Evolutionary conservation across 2,113 vertebrate genomes (phyloP), one percentile per base, ranked within the genome.

Genomic region (Nothocercus julius): DNA sequence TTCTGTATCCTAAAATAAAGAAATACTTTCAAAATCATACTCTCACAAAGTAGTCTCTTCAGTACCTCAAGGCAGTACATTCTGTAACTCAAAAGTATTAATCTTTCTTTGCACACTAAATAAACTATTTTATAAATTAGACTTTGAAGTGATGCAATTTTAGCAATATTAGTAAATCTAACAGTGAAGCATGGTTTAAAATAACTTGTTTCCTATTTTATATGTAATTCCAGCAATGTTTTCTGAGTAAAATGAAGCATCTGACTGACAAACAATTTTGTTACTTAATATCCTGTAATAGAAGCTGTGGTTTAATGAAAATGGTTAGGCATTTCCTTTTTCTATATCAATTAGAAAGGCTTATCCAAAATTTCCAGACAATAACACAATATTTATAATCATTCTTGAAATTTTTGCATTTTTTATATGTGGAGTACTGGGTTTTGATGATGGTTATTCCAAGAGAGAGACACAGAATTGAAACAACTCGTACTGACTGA

Each of bases 181-280:
- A 59, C n/a, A 36, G 20, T 63, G 69, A 93, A 64, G 24, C 20
- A 34, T 38, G 13, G 64, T 92, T 88, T 75, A 1, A 45, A 84
- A 59, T 14, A 72, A 74, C 44, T 16, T 81, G 9, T 25, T 82
- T 80, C 15, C 5, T 58, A 30, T 82, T 84, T 89, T n/a, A n/a
- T 87, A 21, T 67, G 61, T 84, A 75, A 51, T 11, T 86, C 25
- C 25, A 83, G 18, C 19, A 73, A 9, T 81, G 13, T 92, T 90
- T 92, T 75, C 53, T 88, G 78, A 61, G 14, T 66, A 75, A 92
- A 94, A 84, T 54, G 58, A 90, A 90, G 64, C 17, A 45, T 87
- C 25, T 61, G 16, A 79, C 47, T 24, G 44, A 45, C 5, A n/a
- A 45, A n/a, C 32, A 69, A n/a, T 25, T 30, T 69, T 58, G 28